Evolutionary conservation across 1,140 invertebrate genomes (phyloP).

Genomic region (Eriosoma lanigerum): DNA sequence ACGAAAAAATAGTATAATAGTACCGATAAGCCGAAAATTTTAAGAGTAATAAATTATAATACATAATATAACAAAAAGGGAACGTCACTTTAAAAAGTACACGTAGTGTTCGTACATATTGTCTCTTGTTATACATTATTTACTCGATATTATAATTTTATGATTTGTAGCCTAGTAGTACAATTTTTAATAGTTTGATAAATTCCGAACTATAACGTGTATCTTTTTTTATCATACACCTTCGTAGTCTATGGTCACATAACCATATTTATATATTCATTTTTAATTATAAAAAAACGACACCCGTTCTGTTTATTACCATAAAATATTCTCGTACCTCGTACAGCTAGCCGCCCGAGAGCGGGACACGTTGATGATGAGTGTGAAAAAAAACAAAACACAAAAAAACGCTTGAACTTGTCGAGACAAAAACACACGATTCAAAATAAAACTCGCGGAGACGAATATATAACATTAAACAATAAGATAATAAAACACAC

Average conservation of each 20-base stretch:
- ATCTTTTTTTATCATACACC: not conserved
- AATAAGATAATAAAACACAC: not conserved
- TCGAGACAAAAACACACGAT: not conserved
- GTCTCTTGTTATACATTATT: no score
- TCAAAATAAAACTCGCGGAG: not conserved
- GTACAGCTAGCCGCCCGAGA: not conserved
- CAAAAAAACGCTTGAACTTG: not conserved
- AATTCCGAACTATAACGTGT: not conserved
- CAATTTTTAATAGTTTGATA: no score
- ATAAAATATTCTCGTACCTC: not conserved
- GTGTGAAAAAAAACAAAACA: not conserved
- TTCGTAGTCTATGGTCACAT: not conserved
- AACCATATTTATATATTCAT: not conserved
- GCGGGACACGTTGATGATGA: not conserved
- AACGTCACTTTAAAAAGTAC: not conserved
- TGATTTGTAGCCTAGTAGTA: no score
- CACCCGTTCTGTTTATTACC: conserved; percentile 16
- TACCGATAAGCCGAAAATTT: not conserved
- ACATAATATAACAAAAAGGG: no score
- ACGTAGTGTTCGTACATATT: no score
- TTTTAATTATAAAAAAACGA: no score
- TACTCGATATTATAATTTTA: no score
- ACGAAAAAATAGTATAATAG: not conserved
- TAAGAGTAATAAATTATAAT: not conserved
- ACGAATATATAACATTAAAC: conserved; percentile 6